Evolutionary conservation across 2,797 vertebrate genomes (phyloP).

Genomic region (Xenops minutus): DNA sequence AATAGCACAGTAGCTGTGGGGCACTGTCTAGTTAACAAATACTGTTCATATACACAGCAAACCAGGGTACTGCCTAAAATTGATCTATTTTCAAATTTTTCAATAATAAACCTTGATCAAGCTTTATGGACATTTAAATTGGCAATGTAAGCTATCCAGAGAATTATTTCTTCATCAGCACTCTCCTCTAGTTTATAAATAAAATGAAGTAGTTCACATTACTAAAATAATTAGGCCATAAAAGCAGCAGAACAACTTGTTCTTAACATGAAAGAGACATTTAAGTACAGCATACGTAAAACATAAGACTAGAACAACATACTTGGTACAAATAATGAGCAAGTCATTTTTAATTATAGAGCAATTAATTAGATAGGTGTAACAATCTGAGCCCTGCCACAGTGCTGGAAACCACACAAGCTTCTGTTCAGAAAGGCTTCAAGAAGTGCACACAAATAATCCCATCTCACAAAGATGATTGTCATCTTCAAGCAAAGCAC

Average conservation of each 20-base stretch:
- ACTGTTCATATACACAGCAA: neutral
- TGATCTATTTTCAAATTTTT: neutral
- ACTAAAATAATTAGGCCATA: neutral
- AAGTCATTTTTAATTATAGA: neutral
- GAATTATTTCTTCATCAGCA: slow-evolving; percentile 10
- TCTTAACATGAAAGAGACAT: too few relatives aligned
- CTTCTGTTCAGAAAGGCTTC: neutral
- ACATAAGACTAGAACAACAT: neutral
- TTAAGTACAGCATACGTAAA: neutral
- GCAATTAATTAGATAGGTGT: neutral
- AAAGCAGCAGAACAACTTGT: neutral
- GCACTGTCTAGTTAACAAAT: neutral
- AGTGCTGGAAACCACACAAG: neutral
- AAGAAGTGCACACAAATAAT: neutral
- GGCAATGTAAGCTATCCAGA: neutral
- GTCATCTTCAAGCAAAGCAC: neutral
- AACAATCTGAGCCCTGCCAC: neutral
- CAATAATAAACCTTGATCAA: neutral
- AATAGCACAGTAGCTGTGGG: neutral
- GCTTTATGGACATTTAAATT: neutral
- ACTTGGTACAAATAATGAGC: neutral
- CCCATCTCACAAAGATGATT: neutral
- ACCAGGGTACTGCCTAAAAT: neutral
- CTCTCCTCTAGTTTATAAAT: slow-evolving; percentile 41
- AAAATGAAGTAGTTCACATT: slow-evolving; percentile 13